Base-by-base conservation (phyloP, 2,888 invertebrate species). In the Arge pagana region DNA sequence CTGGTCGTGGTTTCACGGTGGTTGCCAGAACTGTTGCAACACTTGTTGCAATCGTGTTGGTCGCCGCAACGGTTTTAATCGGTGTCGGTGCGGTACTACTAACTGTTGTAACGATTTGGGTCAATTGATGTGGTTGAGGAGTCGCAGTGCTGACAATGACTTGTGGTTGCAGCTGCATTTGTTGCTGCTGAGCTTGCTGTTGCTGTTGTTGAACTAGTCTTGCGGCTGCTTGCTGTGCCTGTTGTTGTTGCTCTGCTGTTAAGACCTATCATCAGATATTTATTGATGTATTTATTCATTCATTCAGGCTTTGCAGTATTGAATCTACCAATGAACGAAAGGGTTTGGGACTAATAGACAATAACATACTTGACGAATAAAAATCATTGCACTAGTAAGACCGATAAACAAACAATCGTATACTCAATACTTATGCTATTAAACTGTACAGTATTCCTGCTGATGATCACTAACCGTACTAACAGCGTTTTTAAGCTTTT, bases 401-500 rank as follows among this genome's bases (percentile, higher is more conserved):
- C n/a, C n/a, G n/a, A n/a, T n/a, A n/a, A n/a, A n/a, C n/a, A n/a
- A n/a, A n/a, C n/a, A n/a, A n/a, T n/a, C n/a, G n/a, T n/a, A n/a
- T n/a, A n/a, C n/a, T n/a, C n/a, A n/a, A n/a, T n/a, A n/a, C n/a
- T n/a, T n/a, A n/a, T n/a, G n/a, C n/a, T n/a, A n/a, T n/a, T n/a
- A n/a, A n/a, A n/a, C n/a, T n/a, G n/a, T n/a, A n/a, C n/a, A n/a
- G n/a, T n/a, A n/a, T n/a, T n/a, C n/a, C n/a, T n/a, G n/a, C n/a
- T n/a, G n/a, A n/a, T n/a, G n/a, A n/a, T 16, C 6, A 57, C 59
- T 61, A 54, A 68, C 66, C 26, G 64, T 56, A 56, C 65, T 66
- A n/a, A 68, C 72, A 18, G 68, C 68, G 51, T 72, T 73, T 65
- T 85, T 85, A 57, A 86, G 82, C 74, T 93, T 92, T 70, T 93